A percentile compares a stretch with the other conserved stretches of the same genome.
These are phyloP conservation scores for Mellivora capensis DNA, from an alignment of 2,113 vertebrate species.

Conservation along the genomic window DNA sequence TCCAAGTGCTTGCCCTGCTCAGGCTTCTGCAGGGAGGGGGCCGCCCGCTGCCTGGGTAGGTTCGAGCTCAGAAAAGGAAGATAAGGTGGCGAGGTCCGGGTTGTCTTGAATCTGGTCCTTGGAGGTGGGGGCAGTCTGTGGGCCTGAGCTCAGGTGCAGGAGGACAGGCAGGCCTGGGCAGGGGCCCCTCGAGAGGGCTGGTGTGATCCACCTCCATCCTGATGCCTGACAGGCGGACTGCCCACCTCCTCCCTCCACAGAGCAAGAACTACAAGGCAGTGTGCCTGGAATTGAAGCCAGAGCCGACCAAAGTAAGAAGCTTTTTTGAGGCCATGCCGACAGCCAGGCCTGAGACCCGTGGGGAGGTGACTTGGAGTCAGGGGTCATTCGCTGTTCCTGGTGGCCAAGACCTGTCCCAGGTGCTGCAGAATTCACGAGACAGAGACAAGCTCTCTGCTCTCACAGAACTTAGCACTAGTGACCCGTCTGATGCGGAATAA, in stretches of 20 bases:
- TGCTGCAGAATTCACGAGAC: neutral
- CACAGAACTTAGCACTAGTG: neutral
- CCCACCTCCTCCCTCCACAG: neutral
- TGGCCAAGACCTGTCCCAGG: slow-evolving; percentile 16
- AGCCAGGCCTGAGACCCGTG: neutral
- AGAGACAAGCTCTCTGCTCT: neutral
- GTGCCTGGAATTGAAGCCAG: slow-evolving; percentile 45
- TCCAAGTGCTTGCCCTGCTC: neutral
- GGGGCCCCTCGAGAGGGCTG: neutral
- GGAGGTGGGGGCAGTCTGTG: fast-evolving
- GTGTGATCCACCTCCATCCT: neutral
- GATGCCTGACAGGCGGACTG: neutral
- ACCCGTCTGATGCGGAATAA: neutral
- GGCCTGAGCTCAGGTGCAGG: neutral
- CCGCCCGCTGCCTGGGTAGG: neutral
- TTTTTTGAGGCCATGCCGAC: neutral
- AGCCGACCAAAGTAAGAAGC: slow-evolving; percentile 34
- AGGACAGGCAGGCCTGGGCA: neutral
- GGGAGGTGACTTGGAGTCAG: neutral
- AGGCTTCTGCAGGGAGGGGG: neutral
- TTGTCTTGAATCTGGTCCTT: neutral
- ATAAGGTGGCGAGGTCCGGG: fast-evolving
- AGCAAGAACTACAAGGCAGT: slow-evolving; percentile 51
- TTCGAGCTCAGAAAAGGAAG: fast-evolving
- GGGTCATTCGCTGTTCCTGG: neutral